These are phyloP conservation scores for Metacarcinus magister DNA, from an alignment of 2,888 invertebrate genomes.

Conservation along the genomic window DNA sequence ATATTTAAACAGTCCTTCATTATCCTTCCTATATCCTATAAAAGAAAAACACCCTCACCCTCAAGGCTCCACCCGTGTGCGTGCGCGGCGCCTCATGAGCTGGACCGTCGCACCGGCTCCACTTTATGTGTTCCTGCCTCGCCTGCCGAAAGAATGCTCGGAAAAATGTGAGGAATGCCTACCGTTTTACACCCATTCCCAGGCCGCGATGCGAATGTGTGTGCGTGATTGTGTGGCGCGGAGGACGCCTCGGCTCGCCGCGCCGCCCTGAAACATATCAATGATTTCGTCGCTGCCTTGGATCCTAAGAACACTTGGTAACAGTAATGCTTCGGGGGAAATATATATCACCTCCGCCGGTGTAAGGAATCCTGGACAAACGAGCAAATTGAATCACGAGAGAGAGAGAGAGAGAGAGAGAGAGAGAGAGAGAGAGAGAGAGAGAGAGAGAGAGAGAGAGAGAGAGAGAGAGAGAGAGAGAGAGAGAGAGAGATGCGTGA, in stretches of 20 bases:
- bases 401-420: slow-evolving; percentile 2
- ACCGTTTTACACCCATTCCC: slow-evolving; percentile 36
- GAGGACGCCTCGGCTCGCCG: neutral
- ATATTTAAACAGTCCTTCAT: neutral
- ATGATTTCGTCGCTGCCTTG: neutral
- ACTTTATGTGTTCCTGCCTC: slow-evolving; percentile 31
- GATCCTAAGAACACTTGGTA: neutral
- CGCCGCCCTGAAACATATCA: neutral
- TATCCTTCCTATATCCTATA: neutral
- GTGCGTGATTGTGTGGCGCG: slow-evolving; percentile 15
- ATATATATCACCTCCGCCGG: neutral
- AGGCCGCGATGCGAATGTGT: slow-evolving; percentile 21
- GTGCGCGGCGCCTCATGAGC: neutral
- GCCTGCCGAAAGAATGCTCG: slow-evolving; percentile 37
- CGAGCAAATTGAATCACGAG: neutral
- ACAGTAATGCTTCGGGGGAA: neutral
- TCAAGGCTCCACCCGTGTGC: neutral
- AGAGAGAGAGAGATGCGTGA: slow-evolving; percentile 17
- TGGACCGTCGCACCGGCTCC: neutral
- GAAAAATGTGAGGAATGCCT: slow-evolving; percentile 18
- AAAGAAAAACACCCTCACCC: neutral
- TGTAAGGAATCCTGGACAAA: neutral
- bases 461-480: slow-evolving; percentile 34
- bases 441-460: neutral
- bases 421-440: slow-evolving; percentile 2